Evolutionary conservation across 1,140 invertebrate genomes (phyloP).

Genomic region (Diachasmimorpha longicaudata): DNA sequence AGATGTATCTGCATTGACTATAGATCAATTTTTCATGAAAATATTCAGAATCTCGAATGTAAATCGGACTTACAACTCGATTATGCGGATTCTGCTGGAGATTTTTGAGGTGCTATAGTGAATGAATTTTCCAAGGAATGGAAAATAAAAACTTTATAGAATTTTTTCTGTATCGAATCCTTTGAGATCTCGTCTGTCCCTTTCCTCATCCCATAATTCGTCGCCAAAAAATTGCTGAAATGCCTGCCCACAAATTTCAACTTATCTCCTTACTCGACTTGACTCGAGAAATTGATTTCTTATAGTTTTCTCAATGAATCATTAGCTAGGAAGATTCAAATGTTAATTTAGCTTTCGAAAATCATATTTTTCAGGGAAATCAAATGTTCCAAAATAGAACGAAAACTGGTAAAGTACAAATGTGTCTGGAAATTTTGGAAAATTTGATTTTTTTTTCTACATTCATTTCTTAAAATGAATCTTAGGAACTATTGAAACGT

Average conservation of each 20-base stretch:
- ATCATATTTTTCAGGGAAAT: constrained; percentile 2
- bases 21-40: background rate
- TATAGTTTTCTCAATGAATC: background rate
- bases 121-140: background rate
- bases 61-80: too few species aligned
- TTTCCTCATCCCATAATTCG: too few species aligned
- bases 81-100: too few species aligned
- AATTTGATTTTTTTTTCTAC: constrained; percentile 2
- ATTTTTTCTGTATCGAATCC: background rate
- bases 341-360: background rate
- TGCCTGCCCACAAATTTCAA: background rate
- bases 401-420: constrained; percentile 7
- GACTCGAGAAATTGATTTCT: background rate
- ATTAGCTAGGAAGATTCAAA: background rate
- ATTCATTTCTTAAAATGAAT: background rate
- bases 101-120: background rate
- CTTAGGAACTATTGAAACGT: background rate
- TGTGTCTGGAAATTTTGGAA: background rate
- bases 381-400: background rate
- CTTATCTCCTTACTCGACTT: background rate
- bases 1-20: background rate
- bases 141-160: background rate
- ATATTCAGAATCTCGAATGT: too few species aligned
- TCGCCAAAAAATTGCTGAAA: background rate
- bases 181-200: background rate